Base-by-base conservation (phyloP, 2,113 vertebrate genomes). In the Podiceps cristatus region DNA sequence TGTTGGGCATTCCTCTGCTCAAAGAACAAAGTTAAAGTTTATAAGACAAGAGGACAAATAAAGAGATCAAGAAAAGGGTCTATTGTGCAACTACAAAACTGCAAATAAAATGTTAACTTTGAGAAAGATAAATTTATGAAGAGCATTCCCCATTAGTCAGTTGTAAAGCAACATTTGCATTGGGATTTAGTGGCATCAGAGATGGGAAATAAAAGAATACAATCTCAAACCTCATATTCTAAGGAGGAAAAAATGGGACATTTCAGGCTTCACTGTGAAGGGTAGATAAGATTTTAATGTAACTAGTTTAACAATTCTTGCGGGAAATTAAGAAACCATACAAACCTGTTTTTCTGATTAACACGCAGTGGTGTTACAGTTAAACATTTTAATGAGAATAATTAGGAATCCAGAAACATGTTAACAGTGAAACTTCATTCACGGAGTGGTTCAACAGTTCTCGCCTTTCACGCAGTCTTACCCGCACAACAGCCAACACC, bases 241-340 rank as follows among this genome's bases (percentile, higher is more conserved):
- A 45, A 49, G 58, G 8, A 76, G 24, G 63, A 80, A 27, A 69
- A 83, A 76, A 0, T 7, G 10, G n/a, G n/a, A 80, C 45, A 86
- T 66, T 44, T 62, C 35, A 53, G 68, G 82, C 28, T 84, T 55
- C 55, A 20, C 76, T 74, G 67, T 6, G 13, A 83, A 88, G 23
- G 45, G 58, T 12, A 74, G 76, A 24, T 71, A 89, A 81, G 59
- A 77, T 58, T 84, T 67, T 71, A 78, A 50, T 5, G 5, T 37
- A 84, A 84, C 11, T 3, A 49, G 4, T 6, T 4, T 24, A 77
- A 85, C 27, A 49, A 37, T 52, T 78, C 72, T 71, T 67, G 28
- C 9, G n/a, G 63, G 64, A 91, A 91, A 94, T 35, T 8, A 86
- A 93, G 68, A 83, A 96, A 92, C 47, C 56, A 71, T 7, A 76